These are phyloP conservation scores for Hyalella azteca DNA, from an alignment of 2,888 invertebrate genomes.

Conservation along the genomic window DNA sequence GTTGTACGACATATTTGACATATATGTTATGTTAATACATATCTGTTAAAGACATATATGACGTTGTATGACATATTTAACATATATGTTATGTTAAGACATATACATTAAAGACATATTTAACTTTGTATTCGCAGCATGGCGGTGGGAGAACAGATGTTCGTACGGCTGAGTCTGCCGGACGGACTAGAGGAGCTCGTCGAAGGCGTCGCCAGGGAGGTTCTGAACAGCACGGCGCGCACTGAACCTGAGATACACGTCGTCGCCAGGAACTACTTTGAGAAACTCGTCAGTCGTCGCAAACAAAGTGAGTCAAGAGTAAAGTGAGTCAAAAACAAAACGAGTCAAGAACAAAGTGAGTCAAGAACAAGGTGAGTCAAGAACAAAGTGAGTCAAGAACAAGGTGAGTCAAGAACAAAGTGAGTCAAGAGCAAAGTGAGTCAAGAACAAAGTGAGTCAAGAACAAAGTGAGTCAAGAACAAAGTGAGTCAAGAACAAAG, in stretches of 20 bases:
- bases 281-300: conserved; percentile 26
- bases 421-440: too few species aligned
- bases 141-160: conserved; percentile 26
- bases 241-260: conserved; percentile 44
- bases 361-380: too few species aligned
- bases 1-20: too few species aligned
- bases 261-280: conserved; percentile 49
- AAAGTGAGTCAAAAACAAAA: too few species aligned
- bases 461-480: too few species aligned
- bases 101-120: neutral
- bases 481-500: too few species aligned
- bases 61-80: neutral
- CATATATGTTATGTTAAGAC: neutral
- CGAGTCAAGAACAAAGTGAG: too few species aligned
- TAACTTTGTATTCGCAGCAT: neutral
- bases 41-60: neutral
- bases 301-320: conserved; percentile 43
- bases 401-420: too few species aligned
- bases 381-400: too few species aligned
- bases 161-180: conserved; percentile 50
- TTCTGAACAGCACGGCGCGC: conserved; percentile 41
- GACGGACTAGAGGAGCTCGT: conserved; percentile 55
- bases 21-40: neutral
- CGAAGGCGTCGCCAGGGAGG: conserved; percentile 53
- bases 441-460: too few species aligned